A percentile compares a stretch with the other conserved stretches of the same genome.
These are phyloP conservation scores for Andrena dorsata DNA, from an alignment of 2,888 invertebrate genomes.

Conservation along the genomic window DNA sequence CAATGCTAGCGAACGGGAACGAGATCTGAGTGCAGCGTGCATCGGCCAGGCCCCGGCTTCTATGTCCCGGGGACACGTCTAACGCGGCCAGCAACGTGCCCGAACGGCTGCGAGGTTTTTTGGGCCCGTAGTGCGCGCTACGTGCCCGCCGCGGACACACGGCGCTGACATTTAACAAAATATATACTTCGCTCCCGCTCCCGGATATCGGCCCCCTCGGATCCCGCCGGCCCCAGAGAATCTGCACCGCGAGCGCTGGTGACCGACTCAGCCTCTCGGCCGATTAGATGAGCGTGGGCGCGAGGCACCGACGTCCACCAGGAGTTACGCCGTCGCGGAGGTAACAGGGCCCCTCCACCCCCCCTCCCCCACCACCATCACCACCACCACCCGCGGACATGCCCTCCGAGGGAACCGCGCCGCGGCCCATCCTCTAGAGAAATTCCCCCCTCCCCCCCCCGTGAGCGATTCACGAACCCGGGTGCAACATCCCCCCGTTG, in stretches of 20 bases:
- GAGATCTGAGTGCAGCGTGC: conserved; percentile 72
- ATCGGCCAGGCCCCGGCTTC: conserved; percentile 60
- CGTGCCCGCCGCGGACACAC: conserved; percentile 64
- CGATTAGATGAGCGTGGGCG: conserved; percentile 62
- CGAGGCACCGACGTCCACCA: conserved; percentile 45
- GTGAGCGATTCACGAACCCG: conserved; percentile 14
- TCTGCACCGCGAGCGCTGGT: conserved; percentile 39
- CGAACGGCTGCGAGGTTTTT: conserved; percentile 42
- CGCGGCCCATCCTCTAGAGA: conserved; percentile 31
- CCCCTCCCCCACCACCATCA: too few relatives aligned
- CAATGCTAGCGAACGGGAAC: conserved; percentile 80
- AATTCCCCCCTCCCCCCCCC: too few relatives aligned
- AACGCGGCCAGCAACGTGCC: conserved; percentile 56
- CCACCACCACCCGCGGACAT: conserved; percentile 35
- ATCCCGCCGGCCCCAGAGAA: conserved; percentile 46
- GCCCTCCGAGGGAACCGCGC: conserved; percentile 50
- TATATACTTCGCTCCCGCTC: conserved; percentile 61
- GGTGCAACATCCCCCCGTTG: conserved; percentile 45
- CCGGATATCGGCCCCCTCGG: conserved; percentile 51
- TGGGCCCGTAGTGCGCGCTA: conserved; percentile 67
- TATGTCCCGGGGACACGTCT: conserved; percentile 61
- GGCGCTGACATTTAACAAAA: conserved; percentile 74
- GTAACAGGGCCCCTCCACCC: conserved; percentile 23
- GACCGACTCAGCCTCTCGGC: conserved; percentile 37
- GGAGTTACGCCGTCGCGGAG: conserved; percentile 44